Base-by-base conservation (phyloP, 2,797 vertebrate species). In the Pyrrhura leucotis region DNA sequence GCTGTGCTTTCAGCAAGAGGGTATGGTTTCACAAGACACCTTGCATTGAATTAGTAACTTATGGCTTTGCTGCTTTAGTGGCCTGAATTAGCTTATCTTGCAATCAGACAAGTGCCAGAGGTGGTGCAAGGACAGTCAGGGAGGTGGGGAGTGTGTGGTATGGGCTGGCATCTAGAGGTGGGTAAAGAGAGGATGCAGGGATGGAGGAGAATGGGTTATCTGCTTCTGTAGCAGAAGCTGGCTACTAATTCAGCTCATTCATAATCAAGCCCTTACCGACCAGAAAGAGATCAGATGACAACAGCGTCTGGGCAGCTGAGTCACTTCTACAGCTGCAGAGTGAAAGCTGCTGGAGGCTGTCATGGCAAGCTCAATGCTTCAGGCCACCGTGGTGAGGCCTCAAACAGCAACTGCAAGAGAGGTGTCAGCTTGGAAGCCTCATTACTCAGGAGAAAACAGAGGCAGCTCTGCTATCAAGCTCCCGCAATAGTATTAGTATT, bases 1-100 rank as follows among this genome's bases (percentile, higher is more conserved):
- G 72, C 37, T 81, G 29, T 69, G 51, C 37, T 72, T 90, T 65
- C 68, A 81, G 69, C 53, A 75, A 50, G 33, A 86, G 53, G 33
- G 23, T 42, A 40, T 29, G 16, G 48, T 86, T 95, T 88, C 83
- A 94, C 78, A 63, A 69, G 81, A 37, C 28, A 73, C 48, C 68
- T 88, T 54, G 28, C 77, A 10, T 0, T 54, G 44, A 77, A 74
- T 85, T 77, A 83, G 14, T 77, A 61, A n/a, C 22, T 90, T 51
- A n/a, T 6, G 40, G 31, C 17, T 82, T 29, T 78, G 33, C 44
- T 85, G 12, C 45, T 96, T 88, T 51, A 67, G 17, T 35, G 26
- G 14, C 56, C 12, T 9, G 8, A 39, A 58, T 6, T 62, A 68
- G 19, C 6, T 77, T 58, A 33, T 54, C 68, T 65, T 62, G n/a